Base-by-base conservation (phyloP, 2,797 vertebrate genomes). In the Pseudochirops corinnae region DNA sequence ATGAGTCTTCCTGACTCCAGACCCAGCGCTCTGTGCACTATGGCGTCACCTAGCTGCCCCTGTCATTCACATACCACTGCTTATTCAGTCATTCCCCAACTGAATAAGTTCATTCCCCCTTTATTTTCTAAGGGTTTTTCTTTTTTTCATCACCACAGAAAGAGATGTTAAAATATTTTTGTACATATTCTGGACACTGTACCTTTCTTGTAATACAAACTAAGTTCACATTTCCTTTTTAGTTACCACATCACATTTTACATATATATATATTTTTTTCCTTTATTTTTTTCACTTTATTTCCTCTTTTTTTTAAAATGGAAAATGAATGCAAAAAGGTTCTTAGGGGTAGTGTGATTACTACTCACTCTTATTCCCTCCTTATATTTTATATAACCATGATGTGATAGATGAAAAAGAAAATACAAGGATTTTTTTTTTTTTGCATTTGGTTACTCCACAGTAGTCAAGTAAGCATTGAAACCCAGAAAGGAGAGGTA, bases 381-480 rank as follows among this genome's bases (percentile, higher is more conserved):
- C 18, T 21, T 74, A 90, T 58, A 31, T 90, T 50, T 87, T 94
- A 67, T 16, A 91, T 16, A 50, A 55, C 33, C 4, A 90, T 33
- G 93, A 94, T 90, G 94, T 67, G 53, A 93, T 31, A n/a, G 46
- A 5, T 93, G 52, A 74, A 92, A 93, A 92, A 57, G 7, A 74
- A 93, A 96, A 58, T 0, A 67, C 57, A 56, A 95, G 60, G 92
- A 12, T 55, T 5, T 93, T 93, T 31, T 92, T 92, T 55, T 18
- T 56, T 92, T 97, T 67, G 18, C 52, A 62, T 28, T 55, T 60
- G 31, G 13, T 7, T 92, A n/a, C 1, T 24, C 74, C 12, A 91
- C 87, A 94, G 53, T 55, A 94, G n/a, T 13, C 94, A 94, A 90
- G 56, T 56, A 87, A 26, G n/a, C 24, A 95, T 26, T 74, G n/a